A percentile compares a stretch with the other conserved stretches of the same genome.
phyloP scores from a whole-genome alignment of 2,888 invertebrate species.

The Hyposoter didymator region DNA sequence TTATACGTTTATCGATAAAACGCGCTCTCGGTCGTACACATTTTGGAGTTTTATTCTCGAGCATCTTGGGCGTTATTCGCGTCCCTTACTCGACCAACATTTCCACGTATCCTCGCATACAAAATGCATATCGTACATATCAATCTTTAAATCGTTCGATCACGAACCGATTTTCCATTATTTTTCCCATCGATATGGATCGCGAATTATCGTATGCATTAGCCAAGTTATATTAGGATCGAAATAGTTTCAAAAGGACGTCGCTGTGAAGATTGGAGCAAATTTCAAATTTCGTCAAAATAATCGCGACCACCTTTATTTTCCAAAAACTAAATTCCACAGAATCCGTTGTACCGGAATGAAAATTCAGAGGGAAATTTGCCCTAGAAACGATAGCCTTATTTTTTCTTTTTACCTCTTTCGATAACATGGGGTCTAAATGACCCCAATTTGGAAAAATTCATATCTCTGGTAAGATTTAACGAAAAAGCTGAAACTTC shows the following conservation, averaged over 20 bases:
- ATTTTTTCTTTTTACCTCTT: too few species aligned
- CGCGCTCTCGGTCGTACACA: constrained; percentile 32
- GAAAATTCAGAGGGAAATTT: background rate
- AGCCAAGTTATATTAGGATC: background rate
- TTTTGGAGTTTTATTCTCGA: constrained; percentile 25
- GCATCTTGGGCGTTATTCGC: background rate
- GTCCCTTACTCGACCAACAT: background rate
- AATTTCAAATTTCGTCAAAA: constrained; percentile 6
- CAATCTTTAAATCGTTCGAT: constrained; percentile 32
- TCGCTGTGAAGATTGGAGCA: background rate
- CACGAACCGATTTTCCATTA: constrained; percentile 31
- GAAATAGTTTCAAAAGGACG: background rate
- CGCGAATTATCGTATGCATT: constrained; percentile 30
- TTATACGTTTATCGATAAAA: constrained; percentile 69
- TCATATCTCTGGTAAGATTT: too few species aligned
- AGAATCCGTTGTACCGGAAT: background rate
- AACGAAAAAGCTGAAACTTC: too few species aligned
- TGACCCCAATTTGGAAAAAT: too few species aligned
- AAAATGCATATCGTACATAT: constrained; percentile 17
- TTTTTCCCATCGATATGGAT: constrained; percentile 30
- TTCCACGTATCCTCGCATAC: background rate
- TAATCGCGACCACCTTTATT: background rate
- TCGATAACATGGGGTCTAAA: too few species aligned
- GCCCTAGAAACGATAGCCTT: too few species aligned
- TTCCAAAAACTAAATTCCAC: background rate